Evolutionary conservation across 2,888 invertebrate species (phyloP), one percentile per base, ranked within the genome.

Genomic region (Autographa gamma): DNA sequence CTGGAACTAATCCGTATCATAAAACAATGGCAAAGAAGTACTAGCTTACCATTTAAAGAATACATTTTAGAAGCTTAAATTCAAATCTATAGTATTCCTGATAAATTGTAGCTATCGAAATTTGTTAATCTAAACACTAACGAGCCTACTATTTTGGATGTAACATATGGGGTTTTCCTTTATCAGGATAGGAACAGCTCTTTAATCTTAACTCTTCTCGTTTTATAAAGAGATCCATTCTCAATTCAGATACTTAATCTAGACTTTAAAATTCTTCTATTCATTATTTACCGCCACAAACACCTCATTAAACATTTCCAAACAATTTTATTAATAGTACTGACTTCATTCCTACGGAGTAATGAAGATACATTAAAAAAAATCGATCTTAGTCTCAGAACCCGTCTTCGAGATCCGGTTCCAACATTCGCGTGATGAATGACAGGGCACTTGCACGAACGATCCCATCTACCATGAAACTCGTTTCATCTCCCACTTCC

Each of bases 401-500:
- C 92, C 87, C 86, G 91, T 90, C 91, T 88, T 43, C 56, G n/a
- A 59, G 78, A 93, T 93, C 94, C 95, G 95, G 95, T 95, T 95
- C 83, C 76, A 83, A 87, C 91, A 89, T 93, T 93, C 86, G 92
- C 93, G 93, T 95, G 95, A 95, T 93, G 94, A 92, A 94, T 95
- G 91, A 92, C 90, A 91, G 91, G 86, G 84, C 91, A 90, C 88
- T 89, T 89, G 91, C 90, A 91, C 91, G 91, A 92, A 89, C 88
- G 80, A 85, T 80, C 75, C 84, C 75, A 41, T 64, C 76, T 81
- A 92, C 90, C 75, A 83, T 74, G 19, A 65, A 58, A 84, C 73
- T 66, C 14, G 69, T 71, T 83, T 82, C 66, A 82, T 73, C 76
- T 71, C 63, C 31, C 54, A 84, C 80, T 80, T 79, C 78, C 74